phyloP scores from a whole-genome alignment of 2,888 invertebrate genomes.

The Agonopterix alstromeriana region DNA sequence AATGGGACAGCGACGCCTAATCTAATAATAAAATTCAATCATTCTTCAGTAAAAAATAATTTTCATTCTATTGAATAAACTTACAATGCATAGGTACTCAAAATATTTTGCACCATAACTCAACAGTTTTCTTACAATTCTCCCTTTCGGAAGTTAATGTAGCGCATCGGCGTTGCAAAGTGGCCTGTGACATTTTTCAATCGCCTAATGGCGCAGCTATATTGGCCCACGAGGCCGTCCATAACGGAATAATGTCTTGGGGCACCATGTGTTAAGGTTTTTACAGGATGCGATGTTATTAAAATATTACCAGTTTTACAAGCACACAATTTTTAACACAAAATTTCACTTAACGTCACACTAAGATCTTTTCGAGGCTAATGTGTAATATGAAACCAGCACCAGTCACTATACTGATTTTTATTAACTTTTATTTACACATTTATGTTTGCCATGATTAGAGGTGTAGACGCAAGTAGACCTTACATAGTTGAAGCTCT shows the following conservation, averaged over 20 bases:
- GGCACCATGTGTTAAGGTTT: slow-evolving; percentile 11
- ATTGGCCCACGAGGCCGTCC: slow-evolving; percentile 45
- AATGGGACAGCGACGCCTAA: no score
- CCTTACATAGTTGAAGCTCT: no score
- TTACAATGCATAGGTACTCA: no score
- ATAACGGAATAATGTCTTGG: slow-evolving; percentile 39
- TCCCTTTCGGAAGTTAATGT: slow-evolving; percentile 36
- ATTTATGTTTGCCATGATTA: no score
- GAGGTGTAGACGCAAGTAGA: no score
- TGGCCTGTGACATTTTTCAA: slow-evolving; percentile 48
- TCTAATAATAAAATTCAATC: no score
- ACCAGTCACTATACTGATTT: no score
- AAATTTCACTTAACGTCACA: background rate
- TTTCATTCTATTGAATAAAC: no score
- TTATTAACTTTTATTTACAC: no score
- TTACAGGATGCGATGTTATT: background rate
- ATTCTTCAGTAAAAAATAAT: no score
- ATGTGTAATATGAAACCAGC: background rate
- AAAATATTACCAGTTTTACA: background rate
- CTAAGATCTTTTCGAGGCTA: background rate
- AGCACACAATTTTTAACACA: background rate
- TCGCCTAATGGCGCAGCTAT: slow-evolving; percentile 47
- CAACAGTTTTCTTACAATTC: slow-evolving; percentile 22
- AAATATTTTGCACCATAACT: slow-evolving; percentile 22
- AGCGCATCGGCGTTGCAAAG: slow-evolving; percentile 36